Evolutionary conservation across 1,140 invertebrate species (phyloP).

Genomic region (Thereuonema tuberculata): DNA sequence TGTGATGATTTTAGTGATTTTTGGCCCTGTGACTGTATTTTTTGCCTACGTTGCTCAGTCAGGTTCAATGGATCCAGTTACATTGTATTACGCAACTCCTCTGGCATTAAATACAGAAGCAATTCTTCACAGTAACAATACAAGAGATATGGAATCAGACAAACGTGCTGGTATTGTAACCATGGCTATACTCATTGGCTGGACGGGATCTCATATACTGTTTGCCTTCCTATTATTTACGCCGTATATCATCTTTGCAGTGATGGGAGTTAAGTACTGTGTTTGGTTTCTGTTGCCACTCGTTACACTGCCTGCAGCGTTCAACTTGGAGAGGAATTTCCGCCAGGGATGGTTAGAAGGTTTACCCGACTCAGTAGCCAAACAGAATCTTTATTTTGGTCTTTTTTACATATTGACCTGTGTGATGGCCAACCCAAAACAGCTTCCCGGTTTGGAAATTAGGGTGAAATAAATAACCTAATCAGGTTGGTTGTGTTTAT

Average conservation of each 20-base stretch:
- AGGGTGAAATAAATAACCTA: too few relatives aligned
- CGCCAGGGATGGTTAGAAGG: constrained; percentile 57
- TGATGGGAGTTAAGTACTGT: constrained; percentile 59
- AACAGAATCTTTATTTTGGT: constrained; percentile 79
- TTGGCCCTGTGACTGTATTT: constrained; percentile 86
- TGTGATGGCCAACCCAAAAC: constrained; percentile 17
- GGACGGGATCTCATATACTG: constrained; percentile 74
- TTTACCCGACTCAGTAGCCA: constrained; percentile 75
- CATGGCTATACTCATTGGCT: constrained; percentile 81
- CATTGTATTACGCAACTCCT: constrained; percentile 84
- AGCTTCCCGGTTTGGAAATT: constrained; percentile 14
- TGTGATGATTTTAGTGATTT: constrained; percentile 75
- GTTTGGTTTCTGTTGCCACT: constrained; percentile 77
- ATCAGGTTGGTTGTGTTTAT: too few relatives aligned
- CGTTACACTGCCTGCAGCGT: constrained; percentile 69
- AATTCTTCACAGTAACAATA: constrained; percentile 89
- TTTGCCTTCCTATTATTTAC: constrained; percentile 81
- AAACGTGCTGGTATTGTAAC: constrained; percentile 76
- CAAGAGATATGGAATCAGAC: constrained; percentile 73
- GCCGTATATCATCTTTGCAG: constrained; percentile 77
- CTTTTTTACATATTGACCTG: constrained; percentile 67
- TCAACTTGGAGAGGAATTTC: constrained; percentile 80
- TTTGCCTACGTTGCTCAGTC: constrained; percentile 88
- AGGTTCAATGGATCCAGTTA: constrained; percentile 65
- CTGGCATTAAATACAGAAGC: constrained; percentile 87